These are phyloP conservation scores for Frankliniella intonsa DNA, from an alignment of 2,888 invertebrate species.

Conservation along the genomic window DNA sequence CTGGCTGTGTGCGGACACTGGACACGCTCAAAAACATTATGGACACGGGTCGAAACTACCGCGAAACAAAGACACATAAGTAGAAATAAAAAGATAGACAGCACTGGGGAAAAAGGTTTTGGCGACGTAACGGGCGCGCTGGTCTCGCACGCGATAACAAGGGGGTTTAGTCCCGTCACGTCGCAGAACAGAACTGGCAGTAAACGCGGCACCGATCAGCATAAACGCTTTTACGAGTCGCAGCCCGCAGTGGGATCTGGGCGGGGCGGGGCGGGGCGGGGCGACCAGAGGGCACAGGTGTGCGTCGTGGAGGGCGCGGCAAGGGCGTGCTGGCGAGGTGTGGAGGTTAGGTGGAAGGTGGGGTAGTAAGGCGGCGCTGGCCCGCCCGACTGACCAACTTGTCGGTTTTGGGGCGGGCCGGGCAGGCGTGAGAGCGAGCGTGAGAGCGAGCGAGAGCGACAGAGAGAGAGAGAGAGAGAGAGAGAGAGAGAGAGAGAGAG, in stretches of 20 bases:
- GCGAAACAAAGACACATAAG: no score
- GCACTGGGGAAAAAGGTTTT: no score
- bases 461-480: slow-evolving; percentile 1
- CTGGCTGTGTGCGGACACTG: no score
- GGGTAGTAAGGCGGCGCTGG: not conserved
- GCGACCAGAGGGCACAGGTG: not conserved
- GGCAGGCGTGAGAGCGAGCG: not conserved
- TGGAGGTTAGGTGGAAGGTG: not conserved
- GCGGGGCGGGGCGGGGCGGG: not conserved
- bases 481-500: not conserved
- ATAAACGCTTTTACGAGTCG: slow-evolving; percentile 14
- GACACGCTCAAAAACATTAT: no score
- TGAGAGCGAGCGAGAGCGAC: not conserved
- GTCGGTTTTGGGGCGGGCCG: not conserved
- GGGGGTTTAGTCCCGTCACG: slow-evolving; percentile 21
- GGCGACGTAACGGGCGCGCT: not conserved
- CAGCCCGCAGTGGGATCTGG: not conserved
- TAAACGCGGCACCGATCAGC: slow-evolving; percentile 20
- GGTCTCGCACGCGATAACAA: not conserved
- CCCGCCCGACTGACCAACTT: slow-evolving; percentile 5
- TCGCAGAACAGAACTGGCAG: not conserved
- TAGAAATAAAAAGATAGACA: no score
- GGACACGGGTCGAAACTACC: no score
- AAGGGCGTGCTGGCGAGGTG: no score
- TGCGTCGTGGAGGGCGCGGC: not conserved